These are phyloP conservation scores for Batillaria attramentaria DNA, from an alignment of 1,140 invertebrate genomes.

Conservation along the genomic window DNA sequence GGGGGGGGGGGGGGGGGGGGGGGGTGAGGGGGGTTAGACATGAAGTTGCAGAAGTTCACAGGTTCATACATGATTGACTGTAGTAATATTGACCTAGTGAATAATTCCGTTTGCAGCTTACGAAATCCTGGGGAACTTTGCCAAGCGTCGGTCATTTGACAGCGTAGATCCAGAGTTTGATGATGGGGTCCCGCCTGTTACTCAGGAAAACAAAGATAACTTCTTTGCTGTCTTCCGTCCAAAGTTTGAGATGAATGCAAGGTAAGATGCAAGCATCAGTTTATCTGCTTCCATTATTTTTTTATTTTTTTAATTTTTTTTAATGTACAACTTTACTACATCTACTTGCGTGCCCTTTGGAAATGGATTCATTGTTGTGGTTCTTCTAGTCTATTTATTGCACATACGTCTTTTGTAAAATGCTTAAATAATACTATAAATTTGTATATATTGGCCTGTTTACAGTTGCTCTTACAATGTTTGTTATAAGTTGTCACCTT, in stretches of 20 bases:
- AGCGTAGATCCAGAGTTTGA: constrained; percentile 96
- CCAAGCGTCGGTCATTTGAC: constrained; percentile 91
- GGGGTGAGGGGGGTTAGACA: no score
- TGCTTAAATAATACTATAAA: background rate
- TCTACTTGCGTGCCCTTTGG: background rate
- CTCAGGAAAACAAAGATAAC: constrained; percentile 82
- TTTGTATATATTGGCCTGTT: background rate
- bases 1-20: no score
- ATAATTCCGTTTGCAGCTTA: constrained; percentile 77
- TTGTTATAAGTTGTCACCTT: background rate
- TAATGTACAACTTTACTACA: background rate
- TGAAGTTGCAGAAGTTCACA: background rate
- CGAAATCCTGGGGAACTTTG: constrained; percentile 88
- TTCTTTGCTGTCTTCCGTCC: constrained; percentile 88
- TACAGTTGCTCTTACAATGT: background rate
- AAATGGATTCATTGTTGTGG: background rate
- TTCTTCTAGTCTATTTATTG: background rate
- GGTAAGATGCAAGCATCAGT: constrained; percentile 57
- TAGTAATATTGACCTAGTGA: background rate
- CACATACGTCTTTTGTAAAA: background rate
- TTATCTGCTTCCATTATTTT: background rate
- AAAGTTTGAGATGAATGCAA: constrained; percentile 86
- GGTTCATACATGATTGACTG: background rate
- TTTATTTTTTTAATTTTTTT: background rate
- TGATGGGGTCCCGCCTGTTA: constrained; percentile 85